Conservation (phyloP, 2,797 vertebrate species). For the Alectoris magna region DNA sequence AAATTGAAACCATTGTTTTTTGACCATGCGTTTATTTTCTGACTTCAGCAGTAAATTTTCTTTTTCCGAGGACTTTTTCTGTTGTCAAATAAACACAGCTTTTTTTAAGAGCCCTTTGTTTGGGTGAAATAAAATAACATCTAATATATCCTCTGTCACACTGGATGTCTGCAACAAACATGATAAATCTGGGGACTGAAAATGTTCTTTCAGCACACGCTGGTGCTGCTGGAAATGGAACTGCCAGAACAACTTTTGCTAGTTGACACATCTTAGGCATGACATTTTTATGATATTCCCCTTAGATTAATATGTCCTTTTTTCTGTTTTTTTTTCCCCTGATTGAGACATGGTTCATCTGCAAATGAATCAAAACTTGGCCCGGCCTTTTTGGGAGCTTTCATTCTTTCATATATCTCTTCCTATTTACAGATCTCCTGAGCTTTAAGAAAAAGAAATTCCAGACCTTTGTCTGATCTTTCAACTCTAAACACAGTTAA, state of each 20-base stretch:
- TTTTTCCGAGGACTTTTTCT: neutral
- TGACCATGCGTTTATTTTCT: neutral
- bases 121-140: neutral
- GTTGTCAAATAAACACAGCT: conserved; percentile 40
- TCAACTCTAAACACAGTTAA: neutral
- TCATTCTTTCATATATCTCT: neutral
- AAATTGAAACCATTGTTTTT: neutral
- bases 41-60: neutral
- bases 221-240: neutral
- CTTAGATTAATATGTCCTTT: neutral
- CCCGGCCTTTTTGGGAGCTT: neutral
- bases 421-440: neutral
- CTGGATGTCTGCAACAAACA: neutral
- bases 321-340: neutral
- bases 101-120: neutral
- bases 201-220: neutral
- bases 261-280: neutral
- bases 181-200: neutral
- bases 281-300: neutral
- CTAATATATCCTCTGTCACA: neutral
- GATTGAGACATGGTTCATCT: conserved; percentile 21
- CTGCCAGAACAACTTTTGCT: neutral
- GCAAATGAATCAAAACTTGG: conserved; percentile 19
- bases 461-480: conserved; percentile 14
- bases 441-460: neutral